Evolutionary conservation across 2,113 vertebrate species (phyloP).

Genomic region (Pygoscelis antarcticus): DNA sequence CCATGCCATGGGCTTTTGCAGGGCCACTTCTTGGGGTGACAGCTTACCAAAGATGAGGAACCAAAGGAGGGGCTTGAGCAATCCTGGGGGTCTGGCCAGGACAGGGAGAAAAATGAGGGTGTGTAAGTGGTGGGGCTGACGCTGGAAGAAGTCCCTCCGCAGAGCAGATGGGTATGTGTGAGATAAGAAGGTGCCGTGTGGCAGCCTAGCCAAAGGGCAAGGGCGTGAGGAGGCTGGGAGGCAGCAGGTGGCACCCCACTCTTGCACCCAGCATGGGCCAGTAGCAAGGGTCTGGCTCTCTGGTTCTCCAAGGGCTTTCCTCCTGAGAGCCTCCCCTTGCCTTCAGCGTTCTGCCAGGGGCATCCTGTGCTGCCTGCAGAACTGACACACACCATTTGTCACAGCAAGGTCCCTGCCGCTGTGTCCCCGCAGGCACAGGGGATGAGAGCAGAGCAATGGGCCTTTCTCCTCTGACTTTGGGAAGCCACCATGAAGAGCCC

Average conservation of each 20-base stretch:
- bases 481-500: background rate
- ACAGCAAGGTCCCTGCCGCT: background rate
- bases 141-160: background rate
- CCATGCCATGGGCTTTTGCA: background rate
- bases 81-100: background rate
- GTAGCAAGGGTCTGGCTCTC: background rate
- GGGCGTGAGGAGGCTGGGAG: background rate
- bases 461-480: conserved; percentile 14
- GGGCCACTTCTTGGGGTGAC: background rate
- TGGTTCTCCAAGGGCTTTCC: background rate
- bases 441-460: background rate
- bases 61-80: background rate
- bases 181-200: background rate
- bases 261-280: background rate
- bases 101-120: background rate
- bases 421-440: fast-evolving
- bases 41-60: fast-evolving
- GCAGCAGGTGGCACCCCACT: background rate
- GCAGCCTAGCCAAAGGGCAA: background rate
- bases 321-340: background rate
- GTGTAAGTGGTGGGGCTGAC: background rate
- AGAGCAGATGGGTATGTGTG: background rate
- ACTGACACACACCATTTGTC: background rate
- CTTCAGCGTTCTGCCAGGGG: background rate
- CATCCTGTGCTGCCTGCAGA: background rate